Base-by-base conservation (phyloP, 2,888 invertebrate genomes). In the Watsonalla cultraria region DNA sequence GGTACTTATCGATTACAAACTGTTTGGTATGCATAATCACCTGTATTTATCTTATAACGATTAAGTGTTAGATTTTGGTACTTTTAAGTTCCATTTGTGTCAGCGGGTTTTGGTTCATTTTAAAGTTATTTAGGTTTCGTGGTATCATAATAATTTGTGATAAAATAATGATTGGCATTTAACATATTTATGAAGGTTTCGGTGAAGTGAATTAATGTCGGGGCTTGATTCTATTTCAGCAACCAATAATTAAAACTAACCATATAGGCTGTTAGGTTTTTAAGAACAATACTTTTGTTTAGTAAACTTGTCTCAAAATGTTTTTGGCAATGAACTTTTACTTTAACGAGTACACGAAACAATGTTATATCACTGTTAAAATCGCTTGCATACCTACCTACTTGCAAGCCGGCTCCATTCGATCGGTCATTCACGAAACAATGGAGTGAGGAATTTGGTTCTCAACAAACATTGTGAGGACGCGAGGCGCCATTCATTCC, bases 371-470 rank as follows among this genome's bases (percentile, higher is more conserved):
- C 50, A 59, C 60, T 51, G 56, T 61, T 54, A 63, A 62, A 60
- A 63, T 64, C 52, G 51, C 46, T 35, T 5, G 51, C 60, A 67
- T 64, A 45, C 24, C 24, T 64, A 45, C 24, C 24, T 24, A 24
- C 66, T 63, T 60, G 60, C 59, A 49, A 39, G 49, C 7, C 60
- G 59, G 64, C 68, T 67, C 60, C 66, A 67, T 67, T 68, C 66
- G 13, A 35, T 8, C 60, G 59, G 56, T 63, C 62, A 65, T 66
- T 64, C 68, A 72, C 66, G 71, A 76, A 78, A 86, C 86, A 87
- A 86, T 86, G 78, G 78, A 60, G 64, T 51, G 69, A 78, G 77
- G 84, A 83, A 84, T 87, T 84, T 75, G 65, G 80, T 80, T 72
- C 74, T 77, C 70, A 71, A 76, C 73, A 81, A 80, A 80, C 75